A percentile compares a stretch with the other conserved stretches of the same genome.
phyloP scores from a whole-genome alignment of 2,113 vertebrate species.

The zebrafish (Danio rerio) region GRCz12tu NC_133178.1:2928001-2928500 shows the following conservation, averaged over 20 bases:
- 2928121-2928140: too few species aligned
- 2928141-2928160: too few species aligned
- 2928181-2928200: too few species aligned
- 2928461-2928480: background rate
- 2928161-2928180: too few species aligned
- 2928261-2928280: background rate
- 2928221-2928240: too few species aligned
- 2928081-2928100: too few species aligned
- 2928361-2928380: background rate
- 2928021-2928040: conserved; percentile 25
- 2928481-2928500: too few species aligned
- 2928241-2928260: background rate
- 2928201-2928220: too few species aligned
- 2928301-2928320: background rate
- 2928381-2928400: background rate
- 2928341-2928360: background rate
- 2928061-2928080: too few species aligned
- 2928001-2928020: conserved; percentile 64
- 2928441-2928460: background rate
- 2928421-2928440: background rate
- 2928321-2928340: background rate
- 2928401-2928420: background rate
- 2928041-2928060: conserved; percentile 65
- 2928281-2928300: background rate
- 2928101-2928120: too few species aligned